phyloP scores from a whole-genome alignment of 2,888 invertebrate genomes.

The Cinara cedri region DNA sequence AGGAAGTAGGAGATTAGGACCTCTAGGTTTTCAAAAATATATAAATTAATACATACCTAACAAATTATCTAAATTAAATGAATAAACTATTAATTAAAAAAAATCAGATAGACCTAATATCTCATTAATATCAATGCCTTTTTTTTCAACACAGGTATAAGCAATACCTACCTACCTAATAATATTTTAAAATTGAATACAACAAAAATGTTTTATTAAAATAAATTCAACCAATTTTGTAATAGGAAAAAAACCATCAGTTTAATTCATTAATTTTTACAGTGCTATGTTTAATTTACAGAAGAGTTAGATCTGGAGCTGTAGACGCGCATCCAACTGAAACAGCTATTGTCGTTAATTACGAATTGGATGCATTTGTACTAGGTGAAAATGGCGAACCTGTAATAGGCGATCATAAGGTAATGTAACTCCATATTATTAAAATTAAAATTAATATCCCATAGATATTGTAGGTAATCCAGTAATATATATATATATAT shows the following conservation, averaged over 20 bases:
- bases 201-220: neutral
- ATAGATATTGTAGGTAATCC: too few species aligned
- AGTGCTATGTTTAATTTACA: conserved; percentile 61
- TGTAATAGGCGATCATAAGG: conserved; percentile 82
- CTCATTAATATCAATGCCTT: neutral
- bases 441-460: conserved; percentile 2
- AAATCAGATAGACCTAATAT: neutral
- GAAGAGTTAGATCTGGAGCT: conserved; percentile 76
- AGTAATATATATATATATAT: too few species aligned
- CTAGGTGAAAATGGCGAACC: conserved; percentile 79
- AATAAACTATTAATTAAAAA: too few species aligned
- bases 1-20: too few species aligned
- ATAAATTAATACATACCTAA: too few species aligned
- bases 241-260: neutral
- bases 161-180: neutral
- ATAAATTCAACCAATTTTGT: too few species aligned
- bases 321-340: conserved; percentile 89
- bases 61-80: too few species aligned
- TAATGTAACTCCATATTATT: conserved; percentile 61
- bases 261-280: neutral
- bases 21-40: too few species aligned
- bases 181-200: neutral
- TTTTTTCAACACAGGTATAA: too few species aligned
- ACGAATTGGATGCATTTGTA: conserved; percentile 85
- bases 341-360: conserved; percentile 83